Base-by-base conservation (phyloP, 92 coral and sea anemone genomes). In the Bergia puertoricense region DNA sequence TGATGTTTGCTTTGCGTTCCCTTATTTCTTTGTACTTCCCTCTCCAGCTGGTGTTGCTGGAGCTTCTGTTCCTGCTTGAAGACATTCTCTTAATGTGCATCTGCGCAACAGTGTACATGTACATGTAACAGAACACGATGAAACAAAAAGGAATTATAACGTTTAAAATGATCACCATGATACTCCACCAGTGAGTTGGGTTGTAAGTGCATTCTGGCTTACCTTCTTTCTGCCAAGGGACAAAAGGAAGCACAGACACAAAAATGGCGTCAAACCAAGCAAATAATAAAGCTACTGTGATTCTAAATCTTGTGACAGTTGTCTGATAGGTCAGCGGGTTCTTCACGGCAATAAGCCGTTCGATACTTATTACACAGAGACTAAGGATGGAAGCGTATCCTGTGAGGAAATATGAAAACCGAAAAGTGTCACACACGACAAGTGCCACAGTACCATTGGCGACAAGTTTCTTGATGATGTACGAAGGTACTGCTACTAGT, bases 321-420 rank as follows among this genome's bases (percentile, higher is more conserved):
- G 92, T 91, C 67, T 86, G 80, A 69, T 97, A 93, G 48, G 90
- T 87, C 91, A 97, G 95, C 90, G 99, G 97, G 69, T 86, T 93
- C 88, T 85, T 93, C 14, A 97, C 90, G 20, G 98, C 98, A 80
- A 97, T 86, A 86, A 95, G 92, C 76, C 99, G 94, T 76, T 97
- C 99, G 10, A 95, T 89, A 43, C 99, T 97, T 86, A 97, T 97
- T 2, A 96, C 96, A 57, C 91, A 92, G 59, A 97, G 89, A 76
- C 99, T 97, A 77, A 97, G 90, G 36, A 97, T 91, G 8, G 99
- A 97, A 0, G 99, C 97, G 79, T 97, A 97, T 56, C 98, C 98
- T 41, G 97, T 94, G 76, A 97, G 90, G 89, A 97, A 97, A 88
- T 97, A 97, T 16, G 99, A 94, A 65, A 91, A 90, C 36, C 98